A percentile compares a stretch with the other conserved stretches of the same genome.
phyloP scores from a whole-genome alignment of 1,140 invertebrate genomes.

The Leptinotarsa lineolata region DNA sequence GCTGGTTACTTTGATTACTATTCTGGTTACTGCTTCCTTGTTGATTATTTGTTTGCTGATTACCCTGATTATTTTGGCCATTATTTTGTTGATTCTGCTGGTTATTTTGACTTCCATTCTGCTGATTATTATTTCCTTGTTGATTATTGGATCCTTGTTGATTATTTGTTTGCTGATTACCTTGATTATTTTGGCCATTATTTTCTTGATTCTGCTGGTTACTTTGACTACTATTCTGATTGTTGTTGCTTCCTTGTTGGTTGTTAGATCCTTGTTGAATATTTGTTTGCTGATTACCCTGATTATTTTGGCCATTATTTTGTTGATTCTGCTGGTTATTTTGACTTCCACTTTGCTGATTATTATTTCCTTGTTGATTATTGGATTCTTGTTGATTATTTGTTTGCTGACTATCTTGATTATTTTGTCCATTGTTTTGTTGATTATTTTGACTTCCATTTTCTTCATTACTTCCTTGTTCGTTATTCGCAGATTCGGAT shows the following conservation, averaged over 20 bases:
- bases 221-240: neutral
- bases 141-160: constrained; percentile 20
- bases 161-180: constrained; percentile 31
- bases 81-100: constrained; percentile 21
- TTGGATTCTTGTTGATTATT: constrained; percentile 1
- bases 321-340: constrained; percentile 17
- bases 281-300: constrained; percentile 21
- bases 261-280: neutral
- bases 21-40: constrained; percentile 42
- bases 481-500: constrained; percentile 12
- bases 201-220: constrained; percentile 16
- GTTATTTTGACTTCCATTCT: constrained; percentile 16
- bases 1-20: constrained; percentile 34
- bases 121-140: constrained; percentile 36
- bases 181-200: constrained; percentile 30
- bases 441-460: constrained; percentile 17
- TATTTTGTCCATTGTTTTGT: constrained; percentile 2
- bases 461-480: constrained; percentile 17
- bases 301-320: constrained; percentile 24
- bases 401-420: neutral
- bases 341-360: neutral
- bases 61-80: neutral
- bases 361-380: neutral
- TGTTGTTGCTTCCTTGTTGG: neutral
- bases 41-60: constrained; percentile 28